Evolutionary conservation across 2,797 vertebrate genomes (phyloP).

Genomic region (Etheostoma perlongum): DNA sequence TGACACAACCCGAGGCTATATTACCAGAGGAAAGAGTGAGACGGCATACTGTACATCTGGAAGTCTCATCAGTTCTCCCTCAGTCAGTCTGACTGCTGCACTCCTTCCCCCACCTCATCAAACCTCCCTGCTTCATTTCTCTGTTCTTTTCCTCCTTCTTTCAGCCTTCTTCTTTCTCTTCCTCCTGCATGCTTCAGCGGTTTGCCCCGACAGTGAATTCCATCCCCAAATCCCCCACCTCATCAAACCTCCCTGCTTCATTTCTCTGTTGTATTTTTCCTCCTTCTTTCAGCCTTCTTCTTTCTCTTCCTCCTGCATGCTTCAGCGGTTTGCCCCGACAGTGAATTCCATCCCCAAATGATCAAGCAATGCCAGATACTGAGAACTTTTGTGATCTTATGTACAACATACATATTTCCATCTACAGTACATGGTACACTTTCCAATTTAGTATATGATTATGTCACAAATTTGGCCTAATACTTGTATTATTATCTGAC

Average conservation of each 20-base stretch:
- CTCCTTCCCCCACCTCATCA: constrained; percentile 19
- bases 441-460: background rate
- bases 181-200: constrained; percentile 1
- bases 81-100: constrained; percentile 25
- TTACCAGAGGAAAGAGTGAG: constrained; percentile 10
- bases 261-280: constrained; percentile 3
- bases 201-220: background rate
- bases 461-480: background rate
- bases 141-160: background rate
- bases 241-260: constrained; percentile 1
- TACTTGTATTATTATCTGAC: background rate
- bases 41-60: constrained; percentile 53
- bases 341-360: constrained; percentile 1
- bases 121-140: constrained; percentile 3
- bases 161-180: background rate
- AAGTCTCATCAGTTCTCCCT: constrained; percentile 50
- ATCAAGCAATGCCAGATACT: background rate
- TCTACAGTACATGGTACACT: background rate
- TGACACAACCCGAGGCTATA: background rate
- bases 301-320: background rate
- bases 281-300: background rate
- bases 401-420: background rate
- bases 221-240: constrained; percentile 15
- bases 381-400: constrained; percentile 7
- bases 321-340: constrained; percentile 3